Percentiles rank a stretch among this genome's conserved stretches.
Conservation (phyloP, 2,888 invertebrate species). For the Marronus borbonicus region DNA sequence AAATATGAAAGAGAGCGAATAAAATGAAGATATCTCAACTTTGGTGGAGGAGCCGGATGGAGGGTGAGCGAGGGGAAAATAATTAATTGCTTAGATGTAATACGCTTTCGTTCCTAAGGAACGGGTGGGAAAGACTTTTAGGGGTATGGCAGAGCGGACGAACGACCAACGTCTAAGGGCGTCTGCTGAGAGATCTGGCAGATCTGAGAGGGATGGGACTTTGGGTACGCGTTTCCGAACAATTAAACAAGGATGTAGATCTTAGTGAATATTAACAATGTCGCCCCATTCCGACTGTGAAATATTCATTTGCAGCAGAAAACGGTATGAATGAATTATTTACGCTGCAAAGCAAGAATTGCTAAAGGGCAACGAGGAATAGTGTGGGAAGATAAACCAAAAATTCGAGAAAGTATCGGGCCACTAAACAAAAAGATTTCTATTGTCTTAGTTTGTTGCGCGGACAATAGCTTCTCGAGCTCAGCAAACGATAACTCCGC, state of each 20-base stretch:
- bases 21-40: slow-evolving; percentile 33
- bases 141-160: background rate
- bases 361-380: background rate
- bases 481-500: too few relatives aligned
- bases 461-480: too few relatives aligned
- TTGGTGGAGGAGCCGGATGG: background rate
- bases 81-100: slow-evolving; percentile 56
- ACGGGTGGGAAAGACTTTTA: background rate
- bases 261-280: background rate
- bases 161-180: background rate
- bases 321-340: slow-evolving; percentile 30
- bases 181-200: background rate
- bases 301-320: slow-evolving; percentile 22
- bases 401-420: too few relatives aligned
- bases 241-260: slow-evolving; percentile 51
- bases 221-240: slow-evolving; percentile 55
- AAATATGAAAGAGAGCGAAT: slow-evolving; percentile 48
- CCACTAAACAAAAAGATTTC: too few relatives aligned
- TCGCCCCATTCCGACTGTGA: slow-evolving; percentile 4
- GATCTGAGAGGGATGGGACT: background rate
- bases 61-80: background rate
- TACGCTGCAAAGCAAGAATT: slow-evolving; percentile 9
- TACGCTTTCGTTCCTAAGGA: slow-evolving; percentile 45
- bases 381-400: too few relatives aligned
- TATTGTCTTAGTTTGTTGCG: too few relatives aligned